Percentiles rank a stretch among this genome's conserved stretches.
These are phyloP conservation scores for Anthoscopus minutus DNA, from an alignment of 2,113 vertebrate species.

Conservation along the genomic window DNA sequence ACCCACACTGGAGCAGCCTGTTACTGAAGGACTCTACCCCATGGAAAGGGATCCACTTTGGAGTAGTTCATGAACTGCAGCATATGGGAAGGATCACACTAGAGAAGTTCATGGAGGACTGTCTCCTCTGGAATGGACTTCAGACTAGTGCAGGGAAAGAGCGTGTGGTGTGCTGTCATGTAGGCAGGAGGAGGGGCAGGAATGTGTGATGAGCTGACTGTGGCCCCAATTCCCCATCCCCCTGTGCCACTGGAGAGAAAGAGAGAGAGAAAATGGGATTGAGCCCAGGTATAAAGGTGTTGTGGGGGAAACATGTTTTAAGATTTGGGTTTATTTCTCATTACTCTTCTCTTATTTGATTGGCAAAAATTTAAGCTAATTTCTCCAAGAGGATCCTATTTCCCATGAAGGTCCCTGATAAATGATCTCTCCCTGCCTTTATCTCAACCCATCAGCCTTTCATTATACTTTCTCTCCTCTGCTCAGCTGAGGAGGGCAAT, in stretches of 20 bases:
- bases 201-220: not conserved
- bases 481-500: not conserved
- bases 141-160: not conserved
- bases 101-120: not conserved
- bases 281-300: not conserved
- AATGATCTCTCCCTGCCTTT: not conserved
- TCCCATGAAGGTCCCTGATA: not conserved
- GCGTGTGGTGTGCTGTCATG: not conserved
- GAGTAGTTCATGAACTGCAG: not conserved
- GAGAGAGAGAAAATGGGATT: not conserved
- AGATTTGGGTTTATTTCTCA: not conserved
- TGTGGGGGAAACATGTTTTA: rapidly evolving
- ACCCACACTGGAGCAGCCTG: not conserved
- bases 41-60: not conserved
- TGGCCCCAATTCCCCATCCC: not conserved
- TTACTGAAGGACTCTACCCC: not conserved
- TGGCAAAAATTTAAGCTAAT: not conserved
- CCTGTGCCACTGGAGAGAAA: not conserved
- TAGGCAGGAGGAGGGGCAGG: not conserved
- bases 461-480: not conserved
- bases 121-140: not conserved
- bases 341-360: not conserved
- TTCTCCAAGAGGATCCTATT: not conserved
- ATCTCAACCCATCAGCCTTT: not conserved
- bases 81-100: not conserved